Conservation (phyloP, 2,888 invertebrate species). For the Noctua janthina region DNA sequence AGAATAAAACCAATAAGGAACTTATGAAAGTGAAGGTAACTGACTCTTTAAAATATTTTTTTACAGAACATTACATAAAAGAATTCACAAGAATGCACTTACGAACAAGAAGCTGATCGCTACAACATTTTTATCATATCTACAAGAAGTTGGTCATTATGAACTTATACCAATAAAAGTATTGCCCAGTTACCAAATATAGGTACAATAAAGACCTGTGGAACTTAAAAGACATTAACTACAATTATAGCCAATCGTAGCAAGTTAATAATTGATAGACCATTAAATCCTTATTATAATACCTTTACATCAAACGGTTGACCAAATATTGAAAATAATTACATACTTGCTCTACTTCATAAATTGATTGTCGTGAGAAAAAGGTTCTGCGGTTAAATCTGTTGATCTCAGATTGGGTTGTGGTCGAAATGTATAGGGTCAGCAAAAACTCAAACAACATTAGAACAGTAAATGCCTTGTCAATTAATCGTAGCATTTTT, state of each 20-base stretch:
- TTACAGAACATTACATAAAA: constrained; percentile 39
- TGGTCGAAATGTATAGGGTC: constrained; percentile 16
- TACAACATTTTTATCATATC: constrained; percentile 13
- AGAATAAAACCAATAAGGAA: constrained; percentile 25
- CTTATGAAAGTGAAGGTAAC: constrained; percentile 31
- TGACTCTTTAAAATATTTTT: not conserved
- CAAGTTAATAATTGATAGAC: constrained; percentile 26
- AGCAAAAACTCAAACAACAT: constrained; percentile 19
- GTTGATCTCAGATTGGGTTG: constrained; percentile 2
- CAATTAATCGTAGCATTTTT: constrained; percentile 16
- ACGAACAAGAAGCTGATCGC: not conserved
- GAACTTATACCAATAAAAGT: constrained; percentile 20
- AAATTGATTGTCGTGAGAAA: constrained; percentile 56
- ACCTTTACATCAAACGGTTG: constrained; percentile 3
- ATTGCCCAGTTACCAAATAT: constrained; percentile 15
- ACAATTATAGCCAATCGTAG: constrained; percentile 30
- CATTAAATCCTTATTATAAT: constrained; percentile 37
- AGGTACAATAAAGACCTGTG: constrained; percentile 24
- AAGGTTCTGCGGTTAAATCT: constrained; percentile 11
- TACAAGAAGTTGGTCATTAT: not conserved
- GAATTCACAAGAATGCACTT: constrained; percentile 16
- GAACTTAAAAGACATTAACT: constrained; percentile 23
- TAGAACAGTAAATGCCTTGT: not conserved
- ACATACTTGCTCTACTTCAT: constrained; percentile 30
- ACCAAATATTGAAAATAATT: constrained; percentile 54